Conservation (phyloP, 2,888 invertebrate genomes). For the Hypselothyrea guttata region DNA sequence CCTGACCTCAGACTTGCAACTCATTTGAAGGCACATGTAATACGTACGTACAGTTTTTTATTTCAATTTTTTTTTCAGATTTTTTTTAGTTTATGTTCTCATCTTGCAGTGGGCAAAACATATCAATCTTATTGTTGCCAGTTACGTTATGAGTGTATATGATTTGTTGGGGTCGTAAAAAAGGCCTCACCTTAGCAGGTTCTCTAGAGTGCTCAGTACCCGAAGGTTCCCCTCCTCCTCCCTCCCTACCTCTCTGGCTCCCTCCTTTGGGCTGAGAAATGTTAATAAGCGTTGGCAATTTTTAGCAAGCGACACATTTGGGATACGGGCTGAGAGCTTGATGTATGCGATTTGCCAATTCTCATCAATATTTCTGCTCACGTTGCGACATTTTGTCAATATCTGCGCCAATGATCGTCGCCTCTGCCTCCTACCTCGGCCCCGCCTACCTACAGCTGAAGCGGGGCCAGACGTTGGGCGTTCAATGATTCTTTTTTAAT, state of each 20-base stretch:
- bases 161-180: conserved; percentile 60
- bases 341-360: conserved; percentile 57
- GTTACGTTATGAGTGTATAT: conserved; percentile 14
- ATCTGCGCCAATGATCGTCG: conserved; percentile 78
- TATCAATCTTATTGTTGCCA: conserved; percentile 19
- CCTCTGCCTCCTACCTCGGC: conserved; percentile 23
- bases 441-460: background rate
- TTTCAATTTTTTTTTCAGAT: background rate
- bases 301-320: conserved; percentile 42
- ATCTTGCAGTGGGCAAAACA: conserved; percentile 3
- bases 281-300: conserved; percentile 58
- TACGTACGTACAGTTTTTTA: background rate
- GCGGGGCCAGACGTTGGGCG: conserved; percentile 47
- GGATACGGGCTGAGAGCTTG: conserved; percentile 24
- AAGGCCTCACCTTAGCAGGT: conserved; percentile 56
- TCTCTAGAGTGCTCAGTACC: conserved; percentile 11
- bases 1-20: background rate
- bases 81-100: too few species aligned
- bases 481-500: conserved; percentile 81
- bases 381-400: conserved; percentile 82
- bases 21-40: background rate
- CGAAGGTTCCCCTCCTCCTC: conserved; percentile 18
- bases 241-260: background rate
- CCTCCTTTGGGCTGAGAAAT: conserved; percentile 45
- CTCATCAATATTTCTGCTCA: conserved; percentile 80